Conservation (phyloP, 2,113 vertebrate genomes). For the Scomber colias region DNA sequence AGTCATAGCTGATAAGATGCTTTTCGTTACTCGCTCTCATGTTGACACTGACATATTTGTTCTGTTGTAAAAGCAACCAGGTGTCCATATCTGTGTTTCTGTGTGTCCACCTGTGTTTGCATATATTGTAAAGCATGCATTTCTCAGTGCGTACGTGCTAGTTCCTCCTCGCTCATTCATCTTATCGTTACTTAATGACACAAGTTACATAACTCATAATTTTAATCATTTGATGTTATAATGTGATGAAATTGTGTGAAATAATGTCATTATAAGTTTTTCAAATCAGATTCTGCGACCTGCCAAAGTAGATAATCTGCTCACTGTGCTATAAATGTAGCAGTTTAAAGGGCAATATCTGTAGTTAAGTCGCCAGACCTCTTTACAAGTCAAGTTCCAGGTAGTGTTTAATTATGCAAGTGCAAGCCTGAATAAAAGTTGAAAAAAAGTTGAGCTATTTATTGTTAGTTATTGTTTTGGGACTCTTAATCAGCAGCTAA, state of each 20-base stretch:
- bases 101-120: slow-evolving; percentile 11
- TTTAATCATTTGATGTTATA: background rate
- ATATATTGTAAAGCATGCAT: background rate
- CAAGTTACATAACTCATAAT: background rate
- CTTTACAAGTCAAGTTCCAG: too few relatives aligned
- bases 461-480: too few relatives aligned
- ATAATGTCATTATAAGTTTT: too few relatives aligned
- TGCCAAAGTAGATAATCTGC: too few relatives aligned
- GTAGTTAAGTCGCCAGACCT: too few relatives aligned
- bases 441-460: too few relatives aligned
- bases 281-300: background rate
- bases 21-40: background rate
- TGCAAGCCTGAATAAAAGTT: too few relatives aligned
- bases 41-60: background rate
- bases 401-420: too few relatives aligned
- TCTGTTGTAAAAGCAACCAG: background rate
- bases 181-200: slow-evolving; percentile 2
- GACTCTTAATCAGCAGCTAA: too few relatives aligned
- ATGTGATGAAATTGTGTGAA: too few relatives aligned
- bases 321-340: too few relatives aligned
- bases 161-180: background rate
- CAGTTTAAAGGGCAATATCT: too few relatives aligned
- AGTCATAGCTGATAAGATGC: background rate
- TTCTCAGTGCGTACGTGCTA: background rate
- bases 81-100: background rate